These are phyloP conservation scores for Itoplectis maculator DNA, from an alignment of 2,888 invertebrate species.

Conservation along the genomic window DNA sequence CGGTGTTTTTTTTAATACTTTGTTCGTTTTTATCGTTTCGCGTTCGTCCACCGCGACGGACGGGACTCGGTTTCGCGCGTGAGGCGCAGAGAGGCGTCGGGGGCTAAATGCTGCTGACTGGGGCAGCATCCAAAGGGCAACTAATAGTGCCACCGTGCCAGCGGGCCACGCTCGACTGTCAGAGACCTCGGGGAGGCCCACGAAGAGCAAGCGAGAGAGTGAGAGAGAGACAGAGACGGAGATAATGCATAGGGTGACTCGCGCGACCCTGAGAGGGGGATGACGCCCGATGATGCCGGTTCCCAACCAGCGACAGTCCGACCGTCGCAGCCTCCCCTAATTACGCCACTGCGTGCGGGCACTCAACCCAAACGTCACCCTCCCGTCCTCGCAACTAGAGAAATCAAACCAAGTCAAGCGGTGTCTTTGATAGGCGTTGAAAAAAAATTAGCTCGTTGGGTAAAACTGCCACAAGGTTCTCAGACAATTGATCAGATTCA, in stretches of 20 bases:
- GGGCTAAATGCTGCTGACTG: conserved; percentile 72
- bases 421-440: no score
- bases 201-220: neutral
- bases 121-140: conserved; percentile 80
- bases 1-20: no score
- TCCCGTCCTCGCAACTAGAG: neutral
- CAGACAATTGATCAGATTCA: no score
- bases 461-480: no score
- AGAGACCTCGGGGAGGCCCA: conserved; percentile 67
- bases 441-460: no score
- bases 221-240: conserved; percentile 1
- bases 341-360: conserved; percentile 52
- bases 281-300: conserved; percentile 70
- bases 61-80: conserved; percentile 60
- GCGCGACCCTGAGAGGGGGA: conserved; percentile 71
- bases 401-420: neutral
- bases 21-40: conserved; percentile 17
- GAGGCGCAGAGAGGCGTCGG: conserved; percentile 73
- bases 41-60: conserved; percentile 67
- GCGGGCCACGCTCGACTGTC: conserved; percentile 77
- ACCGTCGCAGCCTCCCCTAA: conserved; percentile 71
- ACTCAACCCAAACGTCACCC: conserved; percentile 2
- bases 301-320: conserved; percentile 65
- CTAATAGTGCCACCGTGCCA: conserved; percentile 77
- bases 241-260: conserved; percentile 39